Conservation (phyloP, 2,888 invertebrate species). For the Microplitis manilae region DNA sequence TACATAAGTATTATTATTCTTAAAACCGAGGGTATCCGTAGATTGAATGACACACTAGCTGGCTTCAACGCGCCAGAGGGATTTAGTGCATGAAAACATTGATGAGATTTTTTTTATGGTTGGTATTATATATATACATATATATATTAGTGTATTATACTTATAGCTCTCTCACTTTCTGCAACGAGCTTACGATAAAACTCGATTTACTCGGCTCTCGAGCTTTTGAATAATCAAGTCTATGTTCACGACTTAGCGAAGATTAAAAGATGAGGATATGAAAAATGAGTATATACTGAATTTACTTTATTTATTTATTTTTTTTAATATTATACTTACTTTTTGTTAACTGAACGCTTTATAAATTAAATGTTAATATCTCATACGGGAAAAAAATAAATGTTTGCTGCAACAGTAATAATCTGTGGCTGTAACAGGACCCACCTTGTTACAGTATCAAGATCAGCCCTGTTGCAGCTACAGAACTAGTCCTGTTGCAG, state of each 20-base stretch:
- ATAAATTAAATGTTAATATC: not conserved
- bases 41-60: slow-evolving; percentile 41
- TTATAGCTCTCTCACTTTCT: slow-evolving; percentile 5
- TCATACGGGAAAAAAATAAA: not conserved
- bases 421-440: too few relatives aligned
- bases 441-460: too few relatives aligned
- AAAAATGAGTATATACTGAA: slow-evolving; percentile 12
- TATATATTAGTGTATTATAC: not conserved
- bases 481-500: too few relatives aligned
- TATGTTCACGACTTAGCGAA: slow-evolving; percentile 12
- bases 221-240: slow-evolving; percentile 14
- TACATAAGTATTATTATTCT: not conserved
- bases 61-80: slow-evolving; percentile 44
- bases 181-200: slow-evolving; percentile 3
- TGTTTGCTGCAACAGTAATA: too few relatives aligned
- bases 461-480: too few relatives aligned
- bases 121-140: not conserved
- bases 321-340: not conserved
- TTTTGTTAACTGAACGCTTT: not conserved
- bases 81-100: slow-evolving; percentile 49
- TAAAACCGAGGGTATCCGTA: slow-evolving; percentile 19
- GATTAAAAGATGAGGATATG: slow-evolving; percentile 9
- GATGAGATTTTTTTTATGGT: slow-evolving; percentile 45
- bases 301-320: slow-evolving; percentile 10
- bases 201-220: slow-evolving; percentile 17